phyloP scores from a whole-genome alignment of 23 tunicate species.

The Trididemnum clinides region DNA sequence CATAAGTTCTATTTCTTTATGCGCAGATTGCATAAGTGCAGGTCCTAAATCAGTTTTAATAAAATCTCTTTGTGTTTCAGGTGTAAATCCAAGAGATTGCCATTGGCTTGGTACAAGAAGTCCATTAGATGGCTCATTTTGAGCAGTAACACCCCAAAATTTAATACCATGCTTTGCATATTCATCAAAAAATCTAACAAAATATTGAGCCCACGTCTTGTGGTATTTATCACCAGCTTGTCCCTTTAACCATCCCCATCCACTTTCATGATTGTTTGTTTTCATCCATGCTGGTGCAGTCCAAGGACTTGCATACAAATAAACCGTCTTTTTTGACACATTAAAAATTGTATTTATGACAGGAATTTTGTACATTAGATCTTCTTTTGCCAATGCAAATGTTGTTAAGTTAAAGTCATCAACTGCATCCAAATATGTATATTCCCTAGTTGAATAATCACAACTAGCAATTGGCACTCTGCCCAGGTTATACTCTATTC shows the following conservation, averaged over 20 bases:
- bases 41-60: slow-evolving; percentile 89
- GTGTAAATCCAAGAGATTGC: slow-evolving; percentile 90
- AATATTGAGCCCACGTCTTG: slow-evolving; percentile 96
- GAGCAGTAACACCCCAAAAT: slow-evolving; percentile 95
- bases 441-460: slow-evolving; percentile 84
- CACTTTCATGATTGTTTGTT: slow-evolving; percentile 70
- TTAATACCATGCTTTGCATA: slow-evolving; percentile 69
- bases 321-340: slow-evolving; percentile 18
- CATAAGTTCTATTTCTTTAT: slow-evolving; percentile 70
- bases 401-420: slow-evolving; percentile 77
- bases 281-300: slow-evolving; percentile 99
- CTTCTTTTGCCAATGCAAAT: slow-evolving; percentile 80
- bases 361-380: slow-evolving; percentile 69
- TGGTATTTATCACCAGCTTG: slow-evolving; percentile 94
- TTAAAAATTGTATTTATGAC: slow-evolving; percentile 48
- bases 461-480: slow-evolving; percentile 94
- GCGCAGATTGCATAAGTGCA: slow-evolving; percentile 21
- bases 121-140: slow-evolving; percentile 99
- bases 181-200: slow-evolving; percentile 70
- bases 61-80: slow-evolving; percentile 80
- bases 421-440: slow-evolving; percentile 76
- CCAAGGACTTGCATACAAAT: slow-evolving; percentile 91
- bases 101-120: slow-evolving; percentile 58
- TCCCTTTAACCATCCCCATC: slow-evolving; percentile 78
- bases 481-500: slow-evolving; percentile 84